Evolutionary conservation across 2,888 invertebrate species (phyloP), one percentile per base, ranked within the genome.

Genomic region (Podabrus alpinus): DNA sequence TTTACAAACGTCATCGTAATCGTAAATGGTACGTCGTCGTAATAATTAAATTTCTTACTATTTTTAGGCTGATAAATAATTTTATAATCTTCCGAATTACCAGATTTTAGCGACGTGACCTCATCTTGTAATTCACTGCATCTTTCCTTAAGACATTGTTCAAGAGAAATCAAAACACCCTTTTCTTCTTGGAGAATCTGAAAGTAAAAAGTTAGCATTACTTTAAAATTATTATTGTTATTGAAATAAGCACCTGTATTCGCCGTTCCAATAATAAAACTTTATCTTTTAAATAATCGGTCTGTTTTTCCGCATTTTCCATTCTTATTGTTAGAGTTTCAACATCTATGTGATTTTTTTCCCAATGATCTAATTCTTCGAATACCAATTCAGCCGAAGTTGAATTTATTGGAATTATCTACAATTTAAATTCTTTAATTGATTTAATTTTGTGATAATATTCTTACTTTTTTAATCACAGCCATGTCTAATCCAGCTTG

Each of bases 151-250:
- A 94, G 87, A 73, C 93, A 92, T 80, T 93, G 91, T 82, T 94
- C 94, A 85, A 94, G 88, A 0, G 93, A 93, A 25, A 93, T 88
- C 62, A 94, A 87, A 69, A 94, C 92, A 1, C 93, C 91, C 84
- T 94, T 94, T 84, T 94, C 94, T 86, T 94, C 94, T 87, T 94
- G 93, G 74, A 94, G 87, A 81, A 93, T 93, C 91, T 93, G 84
- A 19, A 86, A 76, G 72, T 25, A 15, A 25, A 15, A 15, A 66
- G 15, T 66, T 7, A 16, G n/a, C 7, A 11, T 10, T 4, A n/a
- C n/a, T 7, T 9, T 5, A 13, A 29, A 9, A n/a, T 3, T 11
- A 29, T 45, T 9, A 4, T 4, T 4, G 3, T n/a, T 45, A n/a
- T n/a, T 45, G 4, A n/a, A 13, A 1, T 25, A 73, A 68, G 81